A percentile compares a stretch with the other conserved stretches of the same genome.
Conservation (phyloP, 2,888 invertebrate species). For the Mystacides longicornis region DNA sequence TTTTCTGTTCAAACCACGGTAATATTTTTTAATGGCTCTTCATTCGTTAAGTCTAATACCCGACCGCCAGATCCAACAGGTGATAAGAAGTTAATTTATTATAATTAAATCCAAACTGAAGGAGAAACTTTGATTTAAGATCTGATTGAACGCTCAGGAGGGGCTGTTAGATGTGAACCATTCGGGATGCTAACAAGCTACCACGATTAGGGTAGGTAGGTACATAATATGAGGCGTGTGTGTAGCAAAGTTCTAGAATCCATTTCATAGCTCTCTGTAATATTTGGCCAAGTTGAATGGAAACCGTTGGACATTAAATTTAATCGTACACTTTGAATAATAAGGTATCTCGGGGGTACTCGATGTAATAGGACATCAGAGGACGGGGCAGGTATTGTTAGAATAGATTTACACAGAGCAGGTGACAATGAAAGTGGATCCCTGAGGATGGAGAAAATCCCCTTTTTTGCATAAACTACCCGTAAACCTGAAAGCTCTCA, state of each 20-base stretch:
- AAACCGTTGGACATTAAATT: not conserved
- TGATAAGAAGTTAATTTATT: no score
- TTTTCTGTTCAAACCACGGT: no score
- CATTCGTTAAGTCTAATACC: no score
- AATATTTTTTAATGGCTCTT: no score
- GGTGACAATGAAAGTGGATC: slow-evolving; percentile 1
- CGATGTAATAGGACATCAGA: not conserved
- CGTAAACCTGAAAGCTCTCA: not conserved
- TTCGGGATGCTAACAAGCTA: no score
- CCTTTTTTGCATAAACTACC: slow-evolving; percentile 2
- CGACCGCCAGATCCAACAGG: no score
- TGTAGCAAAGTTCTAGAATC: not conserved
- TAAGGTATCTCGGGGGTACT: not conserved
- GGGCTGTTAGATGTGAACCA: no score
- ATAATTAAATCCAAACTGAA: no score
- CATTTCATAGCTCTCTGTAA: not conserved
- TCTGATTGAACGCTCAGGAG: no score
- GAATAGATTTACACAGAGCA: not conserved
- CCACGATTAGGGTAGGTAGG: no score
- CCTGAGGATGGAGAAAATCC: not conserved
- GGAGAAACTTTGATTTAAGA: no score
- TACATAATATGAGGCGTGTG: not conserved
- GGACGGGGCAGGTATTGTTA: not conserved
- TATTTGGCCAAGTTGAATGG: not conserved
- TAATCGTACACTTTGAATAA: slow-evolving; percentile 1